Evolutionary conservation across 2,888 invertebrate species (phyloP).

Genomic region (Nysson spinosus): DNA sequence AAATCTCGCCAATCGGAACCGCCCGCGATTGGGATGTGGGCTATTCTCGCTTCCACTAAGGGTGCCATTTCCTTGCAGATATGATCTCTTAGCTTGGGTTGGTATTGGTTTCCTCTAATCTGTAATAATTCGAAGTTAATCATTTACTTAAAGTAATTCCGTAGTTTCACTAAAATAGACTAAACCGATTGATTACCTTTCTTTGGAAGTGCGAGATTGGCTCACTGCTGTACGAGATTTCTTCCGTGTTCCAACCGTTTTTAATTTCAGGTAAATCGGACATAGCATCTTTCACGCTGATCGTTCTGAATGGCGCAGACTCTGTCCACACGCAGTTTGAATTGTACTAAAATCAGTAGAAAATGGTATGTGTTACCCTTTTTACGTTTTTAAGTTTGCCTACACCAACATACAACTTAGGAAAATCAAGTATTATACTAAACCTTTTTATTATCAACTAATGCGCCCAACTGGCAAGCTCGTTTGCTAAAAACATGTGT

Average conservation of each 20-base stretch:
- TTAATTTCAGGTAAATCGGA: constrained; percentile 87
- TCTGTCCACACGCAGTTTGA: constrained; percentile 82
- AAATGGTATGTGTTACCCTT: constrained; percentile 15
- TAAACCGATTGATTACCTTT: constrained; percentile 65
- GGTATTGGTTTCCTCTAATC: constrained; percentile 81
- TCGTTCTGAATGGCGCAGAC: constrained; percentile 87
- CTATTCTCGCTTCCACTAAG: constrained; percentile 87
- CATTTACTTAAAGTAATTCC: not conserved
- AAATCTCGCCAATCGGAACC: constrained; percentile 93
- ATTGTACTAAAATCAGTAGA: constrained; percentile 53
- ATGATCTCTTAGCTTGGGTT: constrained; percentile 84
- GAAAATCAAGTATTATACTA: no score
- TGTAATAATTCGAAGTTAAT: constrained; percentile 59
- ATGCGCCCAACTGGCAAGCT: constrained; percentile 82
- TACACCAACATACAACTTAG: no score
- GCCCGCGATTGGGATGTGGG: constrained; percentile 84
- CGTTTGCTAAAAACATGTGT: constrained; percentile 86
- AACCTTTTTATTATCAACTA: constrained; percentile 81
- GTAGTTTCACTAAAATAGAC: not conserved
- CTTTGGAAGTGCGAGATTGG: constrained; percentile 88
- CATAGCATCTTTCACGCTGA: constrained; percentile 90
- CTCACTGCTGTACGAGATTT: constrained; percentile 85
- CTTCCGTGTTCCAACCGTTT: constrained; percentile 84
- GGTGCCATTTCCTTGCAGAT: constrained; percentile 91
- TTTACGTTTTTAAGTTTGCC: no score